Percentiles rank a stretch among this genome's conserved stretches.
phyloP scores from a whole-genome alignment of 2,888 invertebrate species.

The Allacma fusca region DNA sequence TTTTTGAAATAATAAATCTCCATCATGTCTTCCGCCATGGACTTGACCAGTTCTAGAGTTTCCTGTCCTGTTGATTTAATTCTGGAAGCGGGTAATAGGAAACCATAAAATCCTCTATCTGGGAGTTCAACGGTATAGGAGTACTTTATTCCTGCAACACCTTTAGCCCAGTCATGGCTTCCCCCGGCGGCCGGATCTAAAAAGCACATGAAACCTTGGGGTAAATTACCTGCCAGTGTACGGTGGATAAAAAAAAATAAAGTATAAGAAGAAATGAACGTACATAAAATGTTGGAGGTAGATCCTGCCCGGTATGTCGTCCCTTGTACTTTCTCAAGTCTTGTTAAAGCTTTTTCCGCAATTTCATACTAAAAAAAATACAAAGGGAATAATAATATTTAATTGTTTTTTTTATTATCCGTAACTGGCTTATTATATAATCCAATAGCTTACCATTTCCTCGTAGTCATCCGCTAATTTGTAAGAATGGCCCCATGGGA shows the following conservation, averaged over 20 bases:
- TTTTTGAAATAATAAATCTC: conserved; percentile 33
- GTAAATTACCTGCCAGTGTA: not conserved
- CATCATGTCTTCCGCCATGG: conserved; percentile 56
- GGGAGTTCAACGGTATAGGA: conserved; percentile 56
- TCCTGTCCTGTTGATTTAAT: conserved; percentile 57
- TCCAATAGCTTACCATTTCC: conserved; percentile 58
- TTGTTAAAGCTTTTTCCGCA: conserved; percentile 61
- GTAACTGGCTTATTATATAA: no score
- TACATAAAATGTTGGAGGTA: conserved; percentile 63
- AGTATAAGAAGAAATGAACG: not conserved
- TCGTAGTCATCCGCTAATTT: conserved; percentile 56
- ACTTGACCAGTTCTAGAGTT: conserved; percentile 54
- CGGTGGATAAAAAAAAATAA: conserved; percentile 8
- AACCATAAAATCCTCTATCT: conserved; percentile 53
- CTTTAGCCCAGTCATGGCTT: conserved; percentile 60
- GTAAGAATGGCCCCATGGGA: conserved; percentile 71
- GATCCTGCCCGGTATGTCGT: conserved; percentile 63
- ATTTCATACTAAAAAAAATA: conserved; percentile 48
- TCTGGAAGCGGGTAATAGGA: conserved; percentile 56
- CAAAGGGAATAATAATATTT: not conserved
- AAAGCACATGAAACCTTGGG: not conserved
- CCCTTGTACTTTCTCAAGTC: conserved; percentile 62
- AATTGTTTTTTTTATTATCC: not conserved
- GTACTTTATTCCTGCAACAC: conserved; percentile 56
- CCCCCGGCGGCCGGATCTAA: conserved; percentile 52